phyloP scores from a whole-genome alignment of 1,140 invertebrate genomes.

The Drosophila parvula region DNA sequence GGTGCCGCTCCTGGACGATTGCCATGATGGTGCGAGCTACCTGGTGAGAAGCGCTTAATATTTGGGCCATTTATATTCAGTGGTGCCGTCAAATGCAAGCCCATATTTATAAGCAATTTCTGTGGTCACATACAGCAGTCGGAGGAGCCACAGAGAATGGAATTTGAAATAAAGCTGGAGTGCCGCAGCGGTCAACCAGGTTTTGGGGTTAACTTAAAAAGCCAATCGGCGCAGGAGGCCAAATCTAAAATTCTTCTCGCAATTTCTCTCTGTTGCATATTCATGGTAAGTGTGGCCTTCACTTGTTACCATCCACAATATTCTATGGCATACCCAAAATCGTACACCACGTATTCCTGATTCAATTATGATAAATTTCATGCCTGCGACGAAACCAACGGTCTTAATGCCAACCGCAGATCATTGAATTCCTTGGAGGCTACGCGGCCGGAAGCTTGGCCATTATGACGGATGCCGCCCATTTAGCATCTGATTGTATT shows the following conservation, averaged over 20 bases:
- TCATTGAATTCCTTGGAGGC: slow-evolving; percentile 90
- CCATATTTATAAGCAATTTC: slow-evolving; percentile 64
- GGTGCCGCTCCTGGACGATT: slow-evolving; percentile 61
- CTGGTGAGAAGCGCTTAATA: slow-evolving; percentile 41
- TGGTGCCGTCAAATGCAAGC: slow-evolving; percentile 7
- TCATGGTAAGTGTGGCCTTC: slow-evolving; percentile 86
- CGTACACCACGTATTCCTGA: slow-evolving; percentile 19
- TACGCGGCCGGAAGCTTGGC: slow-evolving; percentile 92
- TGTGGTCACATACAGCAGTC: slow-evolving; percentile 51
- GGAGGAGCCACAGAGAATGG: slow-evolving; percentile 33
- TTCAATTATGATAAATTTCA: slow-evolving; percentile 72
- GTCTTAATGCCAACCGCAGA: slow-evolving; percentile 81
- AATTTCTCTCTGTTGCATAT: slow-evolving; percentile 86
- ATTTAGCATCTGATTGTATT: slow-evolving; percentile 92
- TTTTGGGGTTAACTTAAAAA: slow-evolving; percentile 82
- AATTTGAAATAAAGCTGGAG: slow-evolving; percentile 8
- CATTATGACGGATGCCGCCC: slow-evolving; percentile 93
- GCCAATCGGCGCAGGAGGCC: slow-evolving; percentile 85
- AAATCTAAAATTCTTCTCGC: slow-evolving; percentile 86
- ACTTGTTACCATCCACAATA: not conserved
- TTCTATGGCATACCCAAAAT: slow-evolving; percentile 2
- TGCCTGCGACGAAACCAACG: slow-evolving; percentile 15
- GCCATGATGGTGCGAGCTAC: slow-evolving; percentile 32
- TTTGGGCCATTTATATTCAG: slow-evolving; percentile 54
- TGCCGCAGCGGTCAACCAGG: slow-evolving; percentile 66